Conservation (phyloP, 1,140 invertebrate species). For the Camponotus pennsylvanicus region DNA sequence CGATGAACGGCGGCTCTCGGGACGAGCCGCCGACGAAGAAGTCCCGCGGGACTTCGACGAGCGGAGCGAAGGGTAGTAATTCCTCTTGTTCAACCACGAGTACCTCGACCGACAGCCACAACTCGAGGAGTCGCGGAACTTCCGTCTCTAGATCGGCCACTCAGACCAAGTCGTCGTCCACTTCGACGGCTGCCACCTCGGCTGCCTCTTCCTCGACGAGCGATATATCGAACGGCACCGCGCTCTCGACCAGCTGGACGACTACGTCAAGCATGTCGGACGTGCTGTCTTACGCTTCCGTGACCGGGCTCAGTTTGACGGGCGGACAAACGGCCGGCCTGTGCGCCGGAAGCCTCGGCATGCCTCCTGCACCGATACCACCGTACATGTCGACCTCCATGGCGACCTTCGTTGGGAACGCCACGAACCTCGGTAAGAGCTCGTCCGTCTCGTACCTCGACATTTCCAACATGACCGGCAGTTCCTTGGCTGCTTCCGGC, state of each 20-base stretch:
- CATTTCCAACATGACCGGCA: conserved; percentile 86
- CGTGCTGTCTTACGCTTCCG: conserved; percentile 78
- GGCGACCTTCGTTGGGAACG: conserved; percentile 85
- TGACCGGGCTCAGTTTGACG: conserved; percentile 76
- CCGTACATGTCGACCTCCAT: conserved; percentile 84
- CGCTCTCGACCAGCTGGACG: conserved; percentile 72
- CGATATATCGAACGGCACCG: conserved; percentile 50
- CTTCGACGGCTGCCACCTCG: conserved; percentile 36
- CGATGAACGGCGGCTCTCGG: conserved; percentile 73
- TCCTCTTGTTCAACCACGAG: conserved; percentile 33
- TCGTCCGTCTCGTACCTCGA: conserved; percentile 85
- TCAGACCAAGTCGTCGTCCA: conserved; percentile 59
- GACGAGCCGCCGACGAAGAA: conserved; percentile 83
- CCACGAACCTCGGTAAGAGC: conserved; percentile 84
- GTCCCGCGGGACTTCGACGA: conserved; percentile 77
- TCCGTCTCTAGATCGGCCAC: conserved; percentile 63
- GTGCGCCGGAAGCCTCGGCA: conserved; percentile 76
- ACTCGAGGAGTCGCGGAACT: conserved; percentile 62
- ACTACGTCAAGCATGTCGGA: conserved; percentile 79
- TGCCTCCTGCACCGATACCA: conserved; percentile 81
- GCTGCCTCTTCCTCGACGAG: conserved; percentile 26
- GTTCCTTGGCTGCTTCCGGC: conserved; percentile 83
- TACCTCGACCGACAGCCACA: conserved; percentile 41
- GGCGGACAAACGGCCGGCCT: conserved; percentile 77
- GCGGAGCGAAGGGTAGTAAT: conserved; percentile 66